Conservation (phyloP, 2,888 invertebrate genomes). For the Parnassius mnemosyne region DNA sequence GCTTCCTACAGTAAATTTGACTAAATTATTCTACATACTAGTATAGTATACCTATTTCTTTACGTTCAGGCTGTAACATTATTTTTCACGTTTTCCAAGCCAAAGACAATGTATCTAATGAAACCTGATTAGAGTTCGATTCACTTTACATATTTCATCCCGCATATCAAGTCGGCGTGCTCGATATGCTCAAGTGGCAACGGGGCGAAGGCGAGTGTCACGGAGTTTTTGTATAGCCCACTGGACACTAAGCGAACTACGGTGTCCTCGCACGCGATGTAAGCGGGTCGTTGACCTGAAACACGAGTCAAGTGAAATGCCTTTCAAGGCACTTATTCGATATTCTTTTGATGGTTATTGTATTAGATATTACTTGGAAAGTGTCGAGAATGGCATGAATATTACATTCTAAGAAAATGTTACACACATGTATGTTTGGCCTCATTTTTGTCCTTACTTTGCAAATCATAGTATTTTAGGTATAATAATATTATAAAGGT, state of each 20-base stretch:
- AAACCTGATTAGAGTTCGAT: not conserved
- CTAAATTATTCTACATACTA: too few relatives aligned
- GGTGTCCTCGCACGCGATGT: constrained; percentile 87
- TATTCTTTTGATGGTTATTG: constrained; percentile 2
- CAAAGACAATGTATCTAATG: too few relatives aligned
- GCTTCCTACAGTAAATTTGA: too few relatives aligned
- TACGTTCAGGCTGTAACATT: too few relatives aligned
- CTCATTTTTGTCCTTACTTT: too few relatives aligned
- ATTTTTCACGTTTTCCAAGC: too few relatives aligned
- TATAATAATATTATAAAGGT: too few relatives aligned
- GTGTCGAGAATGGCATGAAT: not conserved
- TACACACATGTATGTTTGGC: too few relatives aligned
- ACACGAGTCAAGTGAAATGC: constrained; percentile 24
- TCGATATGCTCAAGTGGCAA: constrained; percentile 76
- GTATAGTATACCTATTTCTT: too few relatives aligned
- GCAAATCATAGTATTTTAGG: too few relatives aligned
- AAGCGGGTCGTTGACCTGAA: constrained; percentile 58
- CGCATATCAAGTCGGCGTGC: constrained; percentile 70
- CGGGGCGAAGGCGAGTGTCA: constrained; percentile 84
- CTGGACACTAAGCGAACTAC: constrained; percentile 90
- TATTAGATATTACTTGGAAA: not conserved
- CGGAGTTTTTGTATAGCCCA: constrained; percentile 90
- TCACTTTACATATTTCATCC: constrained; percentile 58
- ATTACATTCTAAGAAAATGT: not conserved
- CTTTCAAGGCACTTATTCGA: constrained; percentile 1